Evolutionary conservation across 2,797 vertebrate genomes (phyloP), one percentile per base, ranked within the genome.

Genomic region (Podargus strigoides): DNA sequence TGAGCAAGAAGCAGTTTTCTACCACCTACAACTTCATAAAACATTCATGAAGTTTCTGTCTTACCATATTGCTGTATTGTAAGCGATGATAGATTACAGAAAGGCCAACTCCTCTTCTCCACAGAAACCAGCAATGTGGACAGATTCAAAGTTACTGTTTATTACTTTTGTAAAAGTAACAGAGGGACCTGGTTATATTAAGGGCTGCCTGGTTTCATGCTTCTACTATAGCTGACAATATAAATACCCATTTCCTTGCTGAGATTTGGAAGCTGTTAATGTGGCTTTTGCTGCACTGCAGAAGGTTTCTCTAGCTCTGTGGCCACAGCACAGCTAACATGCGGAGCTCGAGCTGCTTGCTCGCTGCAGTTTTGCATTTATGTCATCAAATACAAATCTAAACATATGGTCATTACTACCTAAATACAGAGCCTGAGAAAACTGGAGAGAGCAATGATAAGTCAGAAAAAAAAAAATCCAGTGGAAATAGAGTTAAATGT

Each of bases 401-500:
- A 91, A 64, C 95, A 93, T 89, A 59, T 87, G 90, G 91, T 66
- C 78, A 66, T 34, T 85, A 75, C 73, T 78, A 3, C 72, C 72
- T 50, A 93, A 89, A 84, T 58, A 62, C 4, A 3, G 89, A 92
- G 85, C 68, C 39, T 75, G 73, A 80, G 73, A 95, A 93, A 83
- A 63, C 63, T 85, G 81, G 26, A 28, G 84, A 77, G 58, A 87
- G 64, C 34, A 56, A 23, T 62, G 58, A 68, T 55, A 76, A 94
- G 76, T 18, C 0, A 0, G 18, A 53, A 36, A 32, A 44, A 41
- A 78, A 82, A 82, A 82, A 74, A 77, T 60, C 53, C 59, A 17
- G 46, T 81, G 59, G 74, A 90, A 95, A 74, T 4, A 53, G 90
- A 96, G 87, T 87, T 87, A 95, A 95, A 95, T 93, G 92, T 91